Evolutionary conservation across 1,140 invertebrate species (phyloP).

Genomic region (Holcopasites calliopsidis): DNA sequence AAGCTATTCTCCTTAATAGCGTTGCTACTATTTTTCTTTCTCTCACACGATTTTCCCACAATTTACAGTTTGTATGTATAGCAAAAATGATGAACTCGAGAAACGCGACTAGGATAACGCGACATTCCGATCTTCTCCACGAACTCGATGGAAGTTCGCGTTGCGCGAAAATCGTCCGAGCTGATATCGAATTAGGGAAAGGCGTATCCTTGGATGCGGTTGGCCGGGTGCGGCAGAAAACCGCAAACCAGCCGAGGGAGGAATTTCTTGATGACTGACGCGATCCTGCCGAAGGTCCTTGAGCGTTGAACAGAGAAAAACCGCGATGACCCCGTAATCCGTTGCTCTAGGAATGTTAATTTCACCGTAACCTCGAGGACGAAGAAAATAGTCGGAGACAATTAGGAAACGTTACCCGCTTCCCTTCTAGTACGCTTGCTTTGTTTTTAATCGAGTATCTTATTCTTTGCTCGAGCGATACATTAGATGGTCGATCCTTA

Average conservation of each 20-base stretch:
- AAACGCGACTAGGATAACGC: too few species aligned
- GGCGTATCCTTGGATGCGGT: constrained; percentile 58
- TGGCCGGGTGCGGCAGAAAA: constrained; percentile 44
- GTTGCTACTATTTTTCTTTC: too few species aligned
- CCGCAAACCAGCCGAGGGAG: constrained; percentile 51
- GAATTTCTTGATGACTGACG: constrained; percentile 56
- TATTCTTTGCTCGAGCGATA: too few species aligned
- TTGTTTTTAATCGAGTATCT: too few species aligned
- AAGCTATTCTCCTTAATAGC: too few species aligned
- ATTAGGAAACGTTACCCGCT: neutral
- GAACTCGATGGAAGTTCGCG: constrained; percentile 19
- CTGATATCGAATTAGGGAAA: constrained; percentile 43
- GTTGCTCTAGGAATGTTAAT: constrained; percentile 56
- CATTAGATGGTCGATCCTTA: too few species aligned
- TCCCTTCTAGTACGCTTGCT: neutral
- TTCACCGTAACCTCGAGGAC: neutral
- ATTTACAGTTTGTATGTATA: too few species aligned
- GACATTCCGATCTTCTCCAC: neutral
- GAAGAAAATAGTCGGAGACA: constrained; percentile 3
- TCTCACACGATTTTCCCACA: too few species aligned
- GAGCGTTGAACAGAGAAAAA: constrained; percentile 58
- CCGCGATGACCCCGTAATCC: constrained; percentile 48
- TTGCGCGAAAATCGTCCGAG: neutral
- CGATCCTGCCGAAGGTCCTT: constrained; percentile 49
- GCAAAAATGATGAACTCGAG: too few species aligned